phyloP scores from a whole-genome alignment of 2,797 vertebrate genomes.

The Danio choprae region DNA sequence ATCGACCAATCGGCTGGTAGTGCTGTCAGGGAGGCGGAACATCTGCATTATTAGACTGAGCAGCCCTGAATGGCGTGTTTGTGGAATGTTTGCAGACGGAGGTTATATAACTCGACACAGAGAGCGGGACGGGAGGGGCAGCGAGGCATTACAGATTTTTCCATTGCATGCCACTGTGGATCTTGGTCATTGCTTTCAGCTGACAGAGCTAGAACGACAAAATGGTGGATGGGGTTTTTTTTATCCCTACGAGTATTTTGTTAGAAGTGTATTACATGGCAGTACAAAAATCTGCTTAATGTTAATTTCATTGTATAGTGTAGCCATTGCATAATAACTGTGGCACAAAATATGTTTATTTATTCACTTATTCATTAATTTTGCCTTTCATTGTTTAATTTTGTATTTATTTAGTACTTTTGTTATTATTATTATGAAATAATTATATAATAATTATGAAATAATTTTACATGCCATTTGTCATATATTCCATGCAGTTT shows the following conservation, averaged over 20 bases:
- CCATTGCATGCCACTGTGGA: constrained; percentile 80
- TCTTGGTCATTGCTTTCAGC: constrained; percentile 71
- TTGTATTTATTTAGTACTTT: background rate
- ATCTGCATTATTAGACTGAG: constrained; percentile 74
- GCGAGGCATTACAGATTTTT: constrained; percentile 76
- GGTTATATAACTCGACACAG: constrained; percentile 82
- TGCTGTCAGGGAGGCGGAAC: constrained; percentile 60
- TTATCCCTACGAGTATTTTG: background rate
- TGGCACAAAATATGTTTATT: background rate
- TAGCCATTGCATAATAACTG: background rate
- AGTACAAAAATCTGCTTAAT: background rate
- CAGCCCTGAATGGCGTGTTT: constrained; percentile 75
- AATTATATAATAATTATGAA: no score
- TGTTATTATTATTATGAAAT: no score
- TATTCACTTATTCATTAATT: background rate
- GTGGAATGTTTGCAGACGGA: constrained; percentile 80
- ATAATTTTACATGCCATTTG: no score
- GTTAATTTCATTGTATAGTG: background rate
- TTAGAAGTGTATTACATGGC: constrained; percentile 16
- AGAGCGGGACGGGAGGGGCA: constrained; percentile 67
- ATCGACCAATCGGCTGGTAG: constrained; percentile 67
- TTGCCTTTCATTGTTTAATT: background rate
- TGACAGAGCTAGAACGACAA: constrained; percentile 55
- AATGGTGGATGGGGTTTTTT: constrained; percentile 52
- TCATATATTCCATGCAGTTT: no score